These are phyloP conservation scores for Cyclina sinensis DNA, from an alignment of 1,140 invertebrate species.

Conservation along the genomic window DNA sequence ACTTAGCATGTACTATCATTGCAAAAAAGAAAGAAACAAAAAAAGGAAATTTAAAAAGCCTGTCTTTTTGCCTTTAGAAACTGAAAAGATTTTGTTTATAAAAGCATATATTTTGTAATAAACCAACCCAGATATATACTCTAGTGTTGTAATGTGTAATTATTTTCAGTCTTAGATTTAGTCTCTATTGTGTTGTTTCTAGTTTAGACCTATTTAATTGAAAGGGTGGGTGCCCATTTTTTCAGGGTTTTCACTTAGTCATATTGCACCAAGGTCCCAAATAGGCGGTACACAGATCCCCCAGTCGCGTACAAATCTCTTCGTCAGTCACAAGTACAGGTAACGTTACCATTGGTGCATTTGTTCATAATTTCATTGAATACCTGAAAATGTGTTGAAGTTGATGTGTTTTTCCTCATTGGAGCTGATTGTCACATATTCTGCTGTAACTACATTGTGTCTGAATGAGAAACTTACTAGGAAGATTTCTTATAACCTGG, in stretches of 20 bases:
- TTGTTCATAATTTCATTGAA: neutral
- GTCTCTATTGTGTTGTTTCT: neutral
- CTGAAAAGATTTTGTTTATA: too few species aligned
- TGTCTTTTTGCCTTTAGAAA: too few species aligned
- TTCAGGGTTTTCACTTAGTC: slow-evolving; percentile 81
- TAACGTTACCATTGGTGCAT: slow-evolving; percentile 55
- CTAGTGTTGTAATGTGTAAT: neutral
- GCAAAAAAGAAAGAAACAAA: too few species aligned
- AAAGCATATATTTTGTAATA: too few species aligned
- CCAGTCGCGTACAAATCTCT: slow-evolving; percentile 43
- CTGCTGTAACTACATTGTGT: too few species aligned
- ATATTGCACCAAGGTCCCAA: slow-evolving; percentile 80
- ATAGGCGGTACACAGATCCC: slow-evolving; percentile 21
- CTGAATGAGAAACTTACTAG: too few species aligned
- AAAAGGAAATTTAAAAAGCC: too few species aligned
- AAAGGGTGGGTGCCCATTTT: slow-evolving; percentile 65
- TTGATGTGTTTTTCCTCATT: too few species aligned
- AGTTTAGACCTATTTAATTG: slow-evolving; percentile 15
- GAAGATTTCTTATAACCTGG: too few species aligned
- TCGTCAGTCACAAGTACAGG: slow-evolving; percentile 76
- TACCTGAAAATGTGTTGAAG: too few species aligned
- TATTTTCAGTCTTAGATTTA: neutral
- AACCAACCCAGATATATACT: neutral
- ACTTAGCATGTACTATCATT: too few species aligned
- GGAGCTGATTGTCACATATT: too few species aligned